These are phyloP conservation scores for Cygnus atratus DNA, from an alignment of 2,113 vertebrate genomes.

Conservation along the genomic window DNA sequence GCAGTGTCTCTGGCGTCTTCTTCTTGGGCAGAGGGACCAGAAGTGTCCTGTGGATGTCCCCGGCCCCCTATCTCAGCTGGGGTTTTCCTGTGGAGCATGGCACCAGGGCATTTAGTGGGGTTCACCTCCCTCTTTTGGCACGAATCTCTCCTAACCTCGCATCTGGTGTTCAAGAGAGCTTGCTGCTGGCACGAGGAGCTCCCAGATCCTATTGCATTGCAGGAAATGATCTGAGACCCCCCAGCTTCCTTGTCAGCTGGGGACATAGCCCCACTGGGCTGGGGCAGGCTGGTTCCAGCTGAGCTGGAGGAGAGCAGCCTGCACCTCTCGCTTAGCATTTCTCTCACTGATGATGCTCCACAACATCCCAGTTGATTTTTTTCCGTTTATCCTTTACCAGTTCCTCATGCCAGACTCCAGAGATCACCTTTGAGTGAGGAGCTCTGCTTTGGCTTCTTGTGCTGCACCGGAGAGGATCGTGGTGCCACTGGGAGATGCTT, in stretches of 20 bases:
- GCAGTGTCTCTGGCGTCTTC: neutral
- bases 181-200: neutral
- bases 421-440: neutral
- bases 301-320: neutral
- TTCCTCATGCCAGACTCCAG: neutral
- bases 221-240: neutral
- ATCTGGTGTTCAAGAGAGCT: neutral
- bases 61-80: neutral
- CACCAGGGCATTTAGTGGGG: neutral
- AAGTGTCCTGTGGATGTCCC: neutral
- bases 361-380: neutral
- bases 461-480: neutral
- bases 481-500: neutral
- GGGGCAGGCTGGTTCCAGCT: neutral
- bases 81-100: accelerated
- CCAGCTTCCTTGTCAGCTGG: neutral
- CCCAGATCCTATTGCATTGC: neutral
- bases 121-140: neutral
- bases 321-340: neutral
- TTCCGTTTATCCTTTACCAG: neutral
- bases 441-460: neutral
- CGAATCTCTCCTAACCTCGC: neutral
- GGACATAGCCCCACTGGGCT: neutral
- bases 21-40: neutral
- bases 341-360: neutral